Conservation (phyloP, 1,140 invertebrate genomes). For the Pseudobourletiella spinata region DNA sequence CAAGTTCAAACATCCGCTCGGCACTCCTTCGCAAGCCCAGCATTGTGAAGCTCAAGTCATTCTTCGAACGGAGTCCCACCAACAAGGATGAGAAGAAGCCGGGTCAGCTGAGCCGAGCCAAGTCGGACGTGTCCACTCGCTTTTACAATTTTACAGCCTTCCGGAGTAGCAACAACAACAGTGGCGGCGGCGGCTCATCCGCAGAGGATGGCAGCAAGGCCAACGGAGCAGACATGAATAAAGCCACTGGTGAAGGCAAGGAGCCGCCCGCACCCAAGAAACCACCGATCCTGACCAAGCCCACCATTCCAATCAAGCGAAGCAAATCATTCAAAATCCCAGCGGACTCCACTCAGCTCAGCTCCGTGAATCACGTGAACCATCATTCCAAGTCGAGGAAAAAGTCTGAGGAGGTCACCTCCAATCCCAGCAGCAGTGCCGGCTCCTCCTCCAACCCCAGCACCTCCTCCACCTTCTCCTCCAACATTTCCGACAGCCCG, state of each 20-base stretch:
- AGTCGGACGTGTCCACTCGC: constrained; percentile 30
- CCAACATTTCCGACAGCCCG: constrained; percentile 8
- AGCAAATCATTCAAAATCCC: constrained; percentile 42
- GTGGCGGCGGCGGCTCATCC: background rate
- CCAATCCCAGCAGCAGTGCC: background rate
- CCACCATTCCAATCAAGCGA: constrained; percentile 37
- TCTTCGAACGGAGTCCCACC: constrained; percentile 42
- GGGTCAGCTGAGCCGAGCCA: constrained; percentile 32
- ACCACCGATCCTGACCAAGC: constrained; percentile 28
- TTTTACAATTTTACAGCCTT: constrained; percentile 12
- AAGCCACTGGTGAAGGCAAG: background rate
- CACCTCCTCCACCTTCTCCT: background rate
- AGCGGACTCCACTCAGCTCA: constrained; percentile 4
- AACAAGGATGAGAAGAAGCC: constrained; percentile 26
- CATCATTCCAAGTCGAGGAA: background rate
- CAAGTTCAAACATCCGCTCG: constrained; percentile 2
- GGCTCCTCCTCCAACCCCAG: background rate
- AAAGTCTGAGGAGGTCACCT: background rate
- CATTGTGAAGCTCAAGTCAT: constrained; percentile 44
- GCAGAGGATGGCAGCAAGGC: background rate
- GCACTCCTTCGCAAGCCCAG: constrained; percentile 41
- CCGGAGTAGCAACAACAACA: background rate
- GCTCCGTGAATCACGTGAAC: background rate
- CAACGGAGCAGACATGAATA: background rate
- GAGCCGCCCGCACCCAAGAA: constrained; percentile 3